Evolutionary conservation across 35 echinoderm and acorn worm genomes (phyloP).

Genomic region (Anneissia japonica): DNA sequence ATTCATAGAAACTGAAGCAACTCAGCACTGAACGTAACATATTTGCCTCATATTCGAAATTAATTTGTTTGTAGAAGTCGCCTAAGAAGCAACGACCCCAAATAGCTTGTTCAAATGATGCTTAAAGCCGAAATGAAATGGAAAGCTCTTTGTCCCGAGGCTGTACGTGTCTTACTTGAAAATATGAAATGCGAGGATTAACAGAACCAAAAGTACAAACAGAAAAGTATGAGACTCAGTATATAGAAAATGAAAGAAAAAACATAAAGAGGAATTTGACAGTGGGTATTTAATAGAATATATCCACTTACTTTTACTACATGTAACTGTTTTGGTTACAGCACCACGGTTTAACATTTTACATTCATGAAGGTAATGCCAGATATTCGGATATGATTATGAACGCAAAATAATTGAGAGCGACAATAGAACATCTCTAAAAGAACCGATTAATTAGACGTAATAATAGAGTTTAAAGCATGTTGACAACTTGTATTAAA

Average conservation of each 20-base stretch:
- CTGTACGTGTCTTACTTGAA: neutral
- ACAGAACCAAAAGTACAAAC: neutral
- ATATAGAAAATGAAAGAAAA: neutral
- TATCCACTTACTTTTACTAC: neutral
- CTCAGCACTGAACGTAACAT: neutral
- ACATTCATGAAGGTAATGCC: no score
- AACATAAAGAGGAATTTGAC: neutral
- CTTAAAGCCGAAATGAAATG: neutral
- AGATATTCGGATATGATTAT: neutral
- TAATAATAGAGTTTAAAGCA: neutral
- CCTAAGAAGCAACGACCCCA: neutral
- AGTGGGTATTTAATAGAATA: neutral
- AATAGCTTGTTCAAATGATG: neutral
- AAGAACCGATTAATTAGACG: neutral
- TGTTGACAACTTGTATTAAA: neutral
- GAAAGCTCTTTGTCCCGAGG: neutral
- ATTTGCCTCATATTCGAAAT: neutral
- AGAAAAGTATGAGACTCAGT: neutral
- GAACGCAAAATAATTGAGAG: neutral
- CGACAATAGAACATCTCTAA: neutral
- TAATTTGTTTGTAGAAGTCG: neutral
- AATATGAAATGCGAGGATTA: neutral
- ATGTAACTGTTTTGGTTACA: no score
- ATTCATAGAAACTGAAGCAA: no score
- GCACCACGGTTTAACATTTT: no score